Base-by-base conservation (phyloP, 2,888 invertebrate genomes). In the Chymomyza caudatula region DNA sequence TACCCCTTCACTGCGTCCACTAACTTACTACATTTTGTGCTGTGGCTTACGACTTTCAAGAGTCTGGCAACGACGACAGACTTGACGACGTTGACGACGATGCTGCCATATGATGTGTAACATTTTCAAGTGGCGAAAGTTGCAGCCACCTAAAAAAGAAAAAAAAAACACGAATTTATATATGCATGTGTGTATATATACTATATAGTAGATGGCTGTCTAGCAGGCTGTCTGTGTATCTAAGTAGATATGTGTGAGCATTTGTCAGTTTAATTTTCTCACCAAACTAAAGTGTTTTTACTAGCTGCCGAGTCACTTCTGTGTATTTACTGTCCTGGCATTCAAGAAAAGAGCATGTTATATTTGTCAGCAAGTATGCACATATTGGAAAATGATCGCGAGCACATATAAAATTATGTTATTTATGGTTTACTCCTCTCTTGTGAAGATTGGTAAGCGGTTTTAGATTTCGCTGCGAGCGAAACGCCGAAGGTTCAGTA, bases 271-370 rank as follows among this genome's bases (percentile, higher is more conserved):
- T 82, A 85, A 86, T 82, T 82, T 85, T 86, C 81, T 82, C 83
- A 65, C 83, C 80, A 79, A 82, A 85, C 87, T 82, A 85, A 85
- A 82, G 86, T 85, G 79, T 85, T 83, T 73, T 71, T 56, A 67
- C 72, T 56, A 37, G 65, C 65, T 60, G 60, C 65, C 23, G 29
- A 37, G 29, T 25, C 47, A 25, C 25, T 51, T 20, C 20, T 51
- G 15, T 20, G 6, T 20, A 20, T 51, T 51, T 51, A 47, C 5
- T 19, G n/a, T 15, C 17, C 44, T 20, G 51, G 8, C 51, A 51
- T 6, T 6, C 19, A 13, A 22, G 20, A 51, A 5, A 20, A 11
- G 29, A 37, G 29, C 29, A 37, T 37, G 11, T 43, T 47, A 47
- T 42, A 42, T 71, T 57, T 53, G 58, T 57, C 49, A 68, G 77